These are phyloP conservation scores for Chelmon rostratus DNA, from an alignment of 2,797 vertebrate genomes.

Conservation along the genomic window DNA sequence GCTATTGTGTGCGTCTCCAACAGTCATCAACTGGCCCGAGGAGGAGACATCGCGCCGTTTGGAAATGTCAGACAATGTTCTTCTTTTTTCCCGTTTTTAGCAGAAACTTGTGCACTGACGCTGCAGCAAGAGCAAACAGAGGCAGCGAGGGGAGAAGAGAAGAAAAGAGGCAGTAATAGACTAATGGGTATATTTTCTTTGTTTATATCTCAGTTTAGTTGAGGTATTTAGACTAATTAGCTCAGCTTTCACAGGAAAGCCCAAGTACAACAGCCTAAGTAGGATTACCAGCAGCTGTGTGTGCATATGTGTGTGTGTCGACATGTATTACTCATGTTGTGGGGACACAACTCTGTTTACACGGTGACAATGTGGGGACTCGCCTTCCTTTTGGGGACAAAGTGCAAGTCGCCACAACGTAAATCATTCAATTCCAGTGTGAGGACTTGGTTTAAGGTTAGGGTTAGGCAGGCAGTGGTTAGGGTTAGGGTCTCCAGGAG, in stretches of 20 bases:
- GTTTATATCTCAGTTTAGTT: slow-evolving; percentile 37
- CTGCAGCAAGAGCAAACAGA: slow-evolving; percentile 49
- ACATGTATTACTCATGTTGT: too few species aligned
- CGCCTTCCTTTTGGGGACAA: too few species aligned
- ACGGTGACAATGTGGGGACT: too few species aligned
- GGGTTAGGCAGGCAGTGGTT: too few species aligned
- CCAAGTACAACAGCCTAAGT: slow-evolving; percentile 56
- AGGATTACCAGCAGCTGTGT: slow-evolving; percentile 64
- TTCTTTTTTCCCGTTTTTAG: slow-evolving; percentile 46
- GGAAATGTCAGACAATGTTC: slow-evolving; percentile 62
- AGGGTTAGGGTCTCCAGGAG: too few species aligned
- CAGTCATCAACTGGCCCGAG: slow-evolving; percentile 62
- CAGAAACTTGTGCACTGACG: slow-evolving; percentile 28
- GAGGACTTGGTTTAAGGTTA: too few species aligned
- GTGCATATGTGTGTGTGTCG: slow-evolving; percentile 16
- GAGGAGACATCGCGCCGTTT: slow-evolving; percentile 44
- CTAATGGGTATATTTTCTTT: slow-evolving; percentile 44
- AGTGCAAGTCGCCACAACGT: too few species aligned
- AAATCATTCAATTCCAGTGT: too few species aligned
- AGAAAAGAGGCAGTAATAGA: slow-evolving; percentile 23
- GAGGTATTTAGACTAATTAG: slow-evolving; percentile 68
- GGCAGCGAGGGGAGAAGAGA: slow-evolving; percentile 13
- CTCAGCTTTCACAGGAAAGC: slow-evolving; percentile 59
- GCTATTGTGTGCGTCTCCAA: slow-evolving; percentile 46
- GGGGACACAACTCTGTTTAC: too few species aligned